Evolutionary conservation across 1,140 invertebrate species (phyloP), one percentile per base, ranked within the genome.

Genomic region (Plodia interpunctella): DNA sequence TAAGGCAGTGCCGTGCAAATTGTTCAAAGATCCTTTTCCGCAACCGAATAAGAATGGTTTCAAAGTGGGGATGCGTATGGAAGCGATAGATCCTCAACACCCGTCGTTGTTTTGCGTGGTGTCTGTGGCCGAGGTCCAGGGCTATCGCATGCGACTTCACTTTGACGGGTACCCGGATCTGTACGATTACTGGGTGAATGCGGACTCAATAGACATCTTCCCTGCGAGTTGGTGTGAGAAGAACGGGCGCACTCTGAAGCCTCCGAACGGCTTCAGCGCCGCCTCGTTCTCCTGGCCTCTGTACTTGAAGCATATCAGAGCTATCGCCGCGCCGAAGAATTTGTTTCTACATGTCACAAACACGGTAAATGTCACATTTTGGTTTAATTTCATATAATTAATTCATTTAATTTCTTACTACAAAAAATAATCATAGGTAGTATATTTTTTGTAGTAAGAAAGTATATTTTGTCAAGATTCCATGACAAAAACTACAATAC

Each of bases 161-260:
- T 98, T 99, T 88, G 97, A 98, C 90, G 97, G 96, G 2, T 98
- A 96, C 84, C 93, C 95, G 0, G 95, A 96, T 63, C 93, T 94
- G 76, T 97, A 97, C 82, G 97, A 99, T 88, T 99, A 97, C 85
- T 99, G 97, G 97, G 93, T 95, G 10, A 98, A 98, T 89, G 95
- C 95, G 0, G 95, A 98, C 80, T 97, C 95, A 0, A 92, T 93
- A 69, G 95, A 97, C 78, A 96, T 99, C 35, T 99, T 99, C 85
- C 97, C 96, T 6, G 92, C 94, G 35, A 97, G 97, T n/a, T 99
- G 96, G 95, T 97, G 97, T 76, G 95, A 97, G 67, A 94, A 94
- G 76, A 96, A 95, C 67, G 91, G 92, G 3, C 93, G 95, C 21
- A 81, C 92, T 32, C 76, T 98, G 32, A 93, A 94, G 67, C 94